A percentile compares a stretch with the other conserved stretches of the same genome.
Evolutionary conservation across 2,888 invertebrate genomes (phyloP).

Genomic region (Ochropacha duplaris): DNA sequence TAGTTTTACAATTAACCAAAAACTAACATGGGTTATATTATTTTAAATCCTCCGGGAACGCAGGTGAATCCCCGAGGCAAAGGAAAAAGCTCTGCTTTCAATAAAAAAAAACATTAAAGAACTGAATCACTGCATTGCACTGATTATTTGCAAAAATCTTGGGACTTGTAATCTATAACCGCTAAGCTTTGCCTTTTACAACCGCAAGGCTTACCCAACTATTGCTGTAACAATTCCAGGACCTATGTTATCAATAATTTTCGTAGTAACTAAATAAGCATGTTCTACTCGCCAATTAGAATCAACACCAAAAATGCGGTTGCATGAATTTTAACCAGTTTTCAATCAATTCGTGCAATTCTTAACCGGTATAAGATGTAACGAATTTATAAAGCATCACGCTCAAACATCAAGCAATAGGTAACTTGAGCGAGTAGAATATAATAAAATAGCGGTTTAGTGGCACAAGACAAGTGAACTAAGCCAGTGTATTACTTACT

Average conservation of each 20-base stretch:
- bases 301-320: background rate
- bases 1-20: too few species aligned
- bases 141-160: too few species aligned
- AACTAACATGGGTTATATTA: too few species aligned
- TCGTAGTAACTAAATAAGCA: background rate
- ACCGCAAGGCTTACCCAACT: too few species aligned
- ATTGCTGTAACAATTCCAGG: too few species aligned
- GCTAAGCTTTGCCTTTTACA: too few species aligned
- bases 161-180: too few species aligned
- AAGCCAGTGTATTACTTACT: background rate
- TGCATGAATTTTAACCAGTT: background rate
- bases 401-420: background rate
- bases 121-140: too few species aligned
- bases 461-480: constrained; percentile 1
- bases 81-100: too few species aligned
- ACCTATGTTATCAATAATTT: too few species aligned
- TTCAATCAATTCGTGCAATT: background rate
- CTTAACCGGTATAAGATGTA: background rate
- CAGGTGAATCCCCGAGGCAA: background rate
- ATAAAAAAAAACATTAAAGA: too few species aligned
- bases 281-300: background rate
- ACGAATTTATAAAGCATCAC: background rate
- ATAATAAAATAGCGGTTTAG: constrained; percentile 1
- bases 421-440: background rate
- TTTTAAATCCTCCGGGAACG: too few species aligned